Evolutionary conservation across 1,140 invertebrate species (phyloP), one percentile per base, ranked within the genome.

Genomic region (Saccostrea echinata): DNA sequence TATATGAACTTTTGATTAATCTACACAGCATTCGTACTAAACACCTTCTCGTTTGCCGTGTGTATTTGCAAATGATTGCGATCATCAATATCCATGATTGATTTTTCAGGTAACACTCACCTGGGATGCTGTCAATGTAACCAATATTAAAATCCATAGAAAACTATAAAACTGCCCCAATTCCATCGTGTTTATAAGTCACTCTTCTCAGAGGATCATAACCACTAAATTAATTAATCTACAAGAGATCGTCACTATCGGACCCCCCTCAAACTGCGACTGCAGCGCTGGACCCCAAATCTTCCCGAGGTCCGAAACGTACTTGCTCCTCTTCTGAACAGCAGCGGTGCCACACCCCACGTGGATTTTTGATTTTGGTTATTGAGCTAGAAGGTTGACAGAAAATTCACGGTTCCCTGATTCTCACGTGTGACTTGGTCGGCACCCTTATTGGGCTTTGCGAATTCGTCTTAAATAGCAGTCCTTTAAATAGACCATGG

Each of bases 81-180:
- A 33, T 76, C 24, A 30, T 76, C 24, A 76, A 24, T 30, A 30
- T 30, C 27, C 24, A 33, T 33, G 9, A 76, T 76, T 33, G 68
- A 76, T 76, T 76, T 30, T 76, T 35, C 68, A 76, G 68, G 68
- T 76, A 76, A 30, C 11, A 76, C 68, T 76, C 30, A 76, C 68
- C 68, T 76, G 68, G 68, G 68, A 76, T 76, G 68, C 68, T 76
- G 68, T 76, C 68, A 33, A 27, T n/a, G n/a, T n/a, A 21, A n/a
- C 55, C 24, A 30, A 6, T 24, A 11, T 30, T 76, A 76, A 76
- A 76, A 76, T 76, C 68, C 68, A 76, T 16, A 76, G 27, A 76
- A 76, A 76, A 27, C 27, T 30, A 33, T 3, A 76, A 11, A 33
- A 27, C 68, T 76, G 68, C 2, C 27, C 9, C 3, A 76, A 76